Evolutionary conservation across 2,888 invertebrate species (phyloP).

Genomic region (Gryllus longicercus): DNA sequence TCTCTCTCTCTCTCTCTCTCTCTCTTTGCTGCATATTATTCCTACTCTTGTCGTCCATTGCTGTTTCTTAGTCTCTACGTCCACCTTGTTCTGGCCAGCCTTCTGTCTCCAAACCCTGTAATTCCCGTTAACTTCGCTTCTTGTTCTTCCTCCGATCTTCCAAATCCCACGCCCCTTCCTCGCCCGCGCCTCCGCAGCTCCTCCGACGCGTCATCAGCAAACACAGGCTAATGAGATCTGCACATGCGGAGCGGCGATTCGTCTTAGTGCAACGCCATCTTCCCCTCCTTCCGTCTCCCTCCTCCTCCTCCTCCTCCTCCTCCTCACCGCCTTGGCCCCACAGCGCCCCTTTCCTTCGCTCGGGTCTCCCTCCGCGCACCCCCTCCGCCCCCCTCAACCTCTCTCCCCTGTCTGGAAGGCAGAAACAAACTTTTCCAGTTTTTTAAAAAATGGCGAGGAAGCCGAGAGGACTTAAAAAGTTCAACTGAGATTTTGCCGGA

Average conservation of each 20-base stretch:
- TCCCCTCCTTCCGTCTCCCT: neutral
- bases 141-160: too few species aligned
- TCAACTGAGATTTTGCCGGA: slow-evolving; percentile 8
- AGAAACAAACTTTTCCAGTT: neutral
- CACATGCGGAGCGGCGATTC: slow-evolving; percentile 5
- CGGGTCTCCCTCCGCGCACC: neutral
- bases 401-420: neutral
- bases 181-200: neutral
- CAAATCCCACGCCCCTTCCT: neutral
- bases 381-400: neutral
- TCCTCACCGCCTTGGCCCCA: neutral
- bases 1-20: too few species aligned
- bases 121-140: too few species aligned
- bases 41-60: too few species aligned
- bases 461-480: slow-evolving; percentile 17
- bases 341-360: neutral
- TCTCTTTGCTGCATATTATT: too few species aligned
- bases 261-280: neutral
- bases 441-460: neutral
- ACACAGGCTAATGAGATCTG: neutral
- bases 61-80: too few species aligned
- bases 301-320: neutral
- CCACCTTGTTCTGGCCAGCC: too few species aligned
- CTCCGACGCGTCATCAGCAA: neutral
- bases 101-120: too few species aligned